Percentiles rank a stretch among this genome's conserved stretches.
These are phyloP conservation scores for Thalassophryne amazonica DNA, from an alignment of 2,797 vertebrate genomes.

Conservation along the genomic window DNA sequence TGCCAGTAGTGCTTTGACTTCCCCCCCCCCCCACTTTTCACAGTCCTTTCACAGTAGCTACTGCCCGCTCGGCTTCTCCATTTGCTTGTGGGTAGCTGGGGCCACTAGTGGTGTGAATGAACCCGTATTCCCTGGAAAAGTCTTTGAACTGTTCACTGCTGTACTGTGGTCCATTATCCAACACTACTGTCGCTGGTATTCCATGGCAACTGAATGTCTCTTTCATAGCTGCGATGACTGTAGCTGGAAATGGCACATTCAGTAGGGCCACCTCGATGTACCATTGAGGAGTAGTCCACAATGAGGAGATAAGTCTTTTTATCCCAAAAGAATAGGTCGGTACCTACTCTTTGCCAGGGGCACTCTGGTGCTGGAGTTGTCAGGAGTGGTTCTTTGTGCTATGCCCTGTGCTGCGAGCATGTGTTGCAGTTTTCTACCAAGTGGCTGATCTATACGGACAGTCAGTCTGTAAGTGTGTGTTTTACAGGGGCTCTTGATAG, in stretches of 20 bases:
- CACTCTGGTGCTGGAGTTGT: too few relatives aligned
- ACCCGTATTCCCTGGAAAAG: not conserved
- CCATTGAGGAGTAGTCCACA: constrained; percentile 12
- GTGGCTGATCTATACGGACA: too few relatives aligned
- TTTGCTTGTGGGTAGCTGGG: not conserved
- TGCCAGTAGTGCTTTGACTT: not conserved
- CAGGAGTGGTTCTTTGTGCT: too few relatives aligned
- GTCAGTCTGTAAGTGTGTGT: not conserved
- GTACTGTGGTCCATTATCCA: not conserved
- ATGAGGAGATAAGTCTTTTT: too few relatives aligned
- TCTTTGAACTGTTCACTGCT: not conserved
- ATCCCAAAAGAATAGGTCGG: too few relatives aligned
- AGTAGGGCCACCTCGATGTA: not conserved
- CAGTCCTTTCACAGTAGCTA: constrained; percentile 4
- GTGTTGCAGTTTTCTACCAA: too few relatives aligned
- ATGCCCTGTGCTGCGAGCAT: too few relatives aligned
- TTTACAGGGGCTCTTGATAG: constrained; percentile 15
- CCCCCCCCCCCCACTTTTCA: constrained; percentile 6
- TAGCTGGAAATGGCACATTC: not conserved
- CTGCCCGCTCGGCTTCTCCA: not conserved
- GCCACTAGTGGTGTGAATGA: not conserved
- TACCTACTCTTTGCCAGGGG: too few relatives aligned
- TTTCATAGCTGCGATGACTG: not conserved
- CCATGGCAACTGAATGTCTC: not conserved
- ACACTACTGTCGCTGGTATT: not conserved